Evolutionary conservation across 1,140 invertebrate genomes (phyloP).

Genomic region (Drosophila kanapiae): DNA sequence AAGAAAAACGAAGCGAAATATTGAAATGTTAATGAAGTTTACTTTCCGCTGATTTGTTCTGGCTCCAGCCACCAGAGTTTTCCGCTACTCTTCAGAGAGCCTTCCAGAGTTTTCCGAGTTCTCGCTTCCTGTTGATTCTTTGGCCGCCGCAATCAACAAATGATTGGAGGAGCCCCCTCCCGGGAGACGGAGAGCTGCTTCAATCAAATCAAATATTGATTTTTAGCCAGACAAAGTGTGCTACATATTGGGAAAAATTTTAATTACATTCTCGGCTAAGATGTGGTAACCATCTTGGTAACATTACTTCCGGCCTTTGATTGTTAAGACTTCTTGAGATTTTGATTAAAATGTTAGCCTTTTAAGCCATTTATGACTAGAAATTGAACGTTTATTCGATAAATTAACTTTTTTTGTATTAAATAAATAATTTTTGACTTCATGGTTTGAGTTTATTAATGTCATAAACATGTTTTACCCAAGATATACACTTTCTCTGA

Average conservation of each 20-base stretch:
- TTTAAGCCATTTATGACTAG: not conserved
- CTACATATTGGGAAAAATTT: constrained; percentile 23
- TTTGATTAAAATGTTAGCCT: not conserved
- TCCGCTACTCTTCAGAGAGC: constrained; percentile 5
- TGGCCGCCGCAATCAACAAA: constrained; percentile 66
- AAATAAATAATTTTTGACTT: too few relatives aligned
- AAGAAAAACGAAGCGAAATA: constrained; percentile 44
- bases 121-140: constrained; percentile 41
- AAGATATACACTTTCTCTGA: too few relatives aligned
- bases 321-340: not conserved
- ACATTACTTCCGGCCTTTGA: constrained; percentile 3
- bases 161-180: constrained; percentile 20
- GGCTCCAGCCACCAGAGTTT: constrained; percentile 42
- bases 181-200: not conserved
- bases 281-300: constrained; percentile 1
- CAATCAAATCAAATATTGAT: constrained; percentile 44
- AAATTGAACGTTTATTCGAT: not conserved
- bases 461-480: too few relatives aligned
- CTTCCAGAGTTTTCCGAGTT: constrained; percentile 18
- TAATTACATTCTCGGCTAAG: constrained; percentile 29
- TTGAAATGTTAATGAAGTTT: constrained; percentile 83
- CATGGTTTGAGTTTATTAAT: too few relatives aligned
- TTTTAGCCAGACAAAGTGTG: constrained; percentile 26
- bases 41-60: constrained; percentile 77
- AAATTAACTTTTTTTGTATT: not conserved